Conservation (phyloP, 1,140 invertebrate genomes). For the Drosophila sucinea region DNA sequence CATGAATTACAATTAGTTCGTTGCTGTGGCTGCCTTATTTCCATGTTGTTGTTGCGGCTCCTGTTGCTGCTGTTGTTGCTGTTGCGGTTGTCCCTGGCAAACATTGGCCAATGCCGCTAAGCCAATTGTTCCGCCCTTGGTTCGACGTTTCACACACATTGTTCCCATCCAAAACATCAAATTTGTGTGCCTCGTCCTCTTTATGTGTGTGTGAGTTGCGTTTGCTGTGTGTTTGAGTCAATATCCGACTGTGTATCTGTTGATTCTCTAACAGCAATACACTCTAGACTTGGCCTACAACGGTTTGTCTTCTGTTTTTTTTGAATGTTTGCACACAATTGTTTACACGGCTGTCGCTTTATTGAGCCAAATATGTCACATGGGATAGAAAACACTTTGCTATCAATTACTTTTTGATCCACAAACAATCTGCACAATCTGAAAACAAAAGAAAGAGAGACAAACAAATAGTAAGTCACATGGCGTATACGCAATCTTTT, state of each 20-base stretch:
- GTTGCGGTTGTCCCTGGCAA: slow-evolving; percentile 51
- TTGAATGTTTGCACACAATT: slow-evolving; percentile 47
- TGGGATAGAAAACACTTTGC: slow-evolving; percentile 19
- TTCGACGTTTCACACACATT: slow-evolving; percentile 38
- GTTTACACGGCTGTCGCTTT: slow-evolving; percentile 45
- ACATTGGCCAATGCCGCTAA: slow-evolving; percentile 30
- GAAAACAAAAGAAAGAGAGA: slow-evolving; percentile 13
- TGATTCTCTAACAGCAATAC: slow-evolving; percentile 37
- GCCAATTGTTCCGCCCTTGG: slow-evolving; percentile 32
- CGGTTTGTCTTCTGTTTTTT: slow-evolving; percentile 2
- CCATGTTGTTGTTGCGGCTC: slow-evolving; percentile 69
- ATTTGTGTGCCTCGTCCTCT: slow-evolving; percentile 12
- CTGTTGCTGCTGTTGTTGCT: slow-evolving; percentile 38
- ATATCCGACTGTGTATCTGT: slow-evolving; percentile 15
- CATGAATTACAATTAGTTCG: slow-evolving; percentile 66
- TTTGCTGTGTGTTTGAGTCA: slow-evolving; percentile 10
- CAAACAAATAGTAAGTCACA: slow-evolving; percentile 1
- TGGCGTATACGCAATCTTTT: slow-evolving; percentile 47
- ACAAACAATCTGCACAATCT: slow-evolving; percentile 40
- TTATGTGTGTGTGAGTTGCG: neutral
- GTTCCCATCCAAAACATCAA: slow-evolving; percentile 63
- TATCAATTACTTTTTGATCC: slow-evolving; percentile 36
- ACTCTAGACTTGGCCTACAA: neutral
- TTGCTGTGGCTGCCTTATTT: slow-evolving; percentile 65
- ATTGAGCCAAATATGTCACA: slow-evolving; percentile 43